A percentile compares a stretch with the other conserved stretches of the same genome.
Conservation (phyloP, 2,888 invertebrate species). For the Sturmia bella region DNA sequence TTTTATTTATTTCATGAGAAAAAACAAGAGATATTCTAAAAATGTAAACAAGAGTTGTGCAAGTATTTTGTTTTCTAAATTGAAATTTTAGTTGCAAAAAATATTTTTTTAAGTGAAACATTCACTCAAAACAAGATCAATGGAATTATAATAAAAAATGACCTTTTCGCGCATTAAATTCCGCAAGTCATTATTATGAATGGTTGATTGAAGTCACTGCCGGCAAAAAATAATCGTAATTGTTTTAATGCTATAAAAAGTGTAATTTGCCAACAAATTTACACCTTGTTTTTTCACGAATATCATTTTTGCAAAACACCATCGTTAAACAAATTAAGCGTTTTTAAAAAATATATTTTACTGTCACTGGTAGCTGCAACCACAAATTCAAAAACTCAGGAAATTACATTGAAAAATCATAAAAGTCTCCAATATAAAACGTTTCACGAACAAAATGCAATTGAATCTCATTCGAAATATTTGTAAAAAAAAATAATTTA, state of each 20-base stretch:
- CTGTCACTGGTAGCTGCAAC: constrained; percentile 10
- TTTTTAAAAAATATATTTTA: constrained; percentile 8
- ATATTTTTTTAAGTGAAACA: constrained; percentile 42
- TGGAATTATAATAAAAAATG: constrained; percentile 63
- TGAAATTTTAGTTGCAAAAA: background rate
- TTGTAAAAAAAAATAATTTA: too few relatives aligned
- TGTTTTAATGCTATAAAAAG: background rate
- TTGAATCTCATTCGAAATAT: constrained; percentile 15
- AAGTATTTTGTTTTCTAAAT: background rate
- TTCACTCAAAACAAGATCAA: constrained; percentile 60
- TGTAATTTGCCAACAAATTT: constrained; percentile 60
- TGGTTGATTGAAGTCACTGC: background rate
- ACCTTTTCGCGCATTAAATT: constrained; percentile 52
- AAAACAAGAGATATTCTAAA: background rate
- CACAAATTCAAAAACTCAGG: constrained; percentile 45
- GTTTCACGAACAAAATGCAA: constrained; percentile 8
- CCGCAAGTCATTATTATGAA: constrained; percentile 36
- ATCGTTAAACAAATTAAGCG: background rate
- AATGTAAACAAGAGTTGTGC: constrained; percentile 37
- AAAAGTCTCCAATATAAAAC: constrained; percentile 19
- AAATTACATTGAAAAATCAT: constrained; percentile 60
- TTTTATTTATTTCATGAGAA: constrained; percentile 25
- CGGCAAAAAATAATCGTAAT: constrained; percentile 2
- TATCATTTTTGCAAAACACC: constrained; percentile 18
- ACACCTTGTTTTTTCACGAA: constrained; percentile 50